Percentiles rank a stretch among this genome's conserved stretches.
Conservation (phyloP, 2,797 vertebrate species). For the Falco rusticolus region DNA sequence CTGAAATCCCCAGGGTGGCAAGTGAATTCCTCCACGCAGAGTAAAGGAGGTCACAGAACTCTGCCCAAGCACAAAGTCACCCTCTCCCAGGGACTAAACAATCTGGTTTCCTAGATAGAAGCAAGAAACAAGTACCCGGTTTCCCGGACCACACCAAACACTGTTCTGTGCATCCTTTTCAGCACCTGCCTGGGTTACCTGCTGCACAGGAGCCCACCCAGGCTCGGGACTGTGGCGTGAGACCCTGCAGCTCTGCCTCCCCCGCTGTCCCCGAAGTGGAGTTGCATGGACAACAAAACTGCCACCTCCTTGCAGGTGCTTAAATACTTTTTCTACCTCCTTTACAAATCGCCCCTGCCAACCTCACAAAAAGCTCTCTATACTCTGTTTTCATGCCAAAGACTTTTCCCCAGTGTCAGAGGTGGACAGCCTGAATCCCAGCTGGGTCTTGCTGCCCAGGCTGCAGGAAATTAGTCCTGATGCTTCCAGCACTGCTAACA, state of each 20-base stretch:
- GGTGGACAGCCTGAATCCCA: not conserved
- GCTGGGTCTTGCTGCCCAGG: not conserved
- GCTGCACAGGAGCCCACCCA: fast-evolving
- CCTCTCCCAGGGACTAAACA: not conserved
- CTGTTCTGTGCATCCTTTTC: not conserved
- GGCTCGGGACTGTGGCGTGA: not conserved
- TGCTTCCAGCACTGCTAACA: not conserved
- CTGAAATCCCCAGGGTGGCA: not conserved
- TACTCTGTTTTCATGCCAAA: not conserved
- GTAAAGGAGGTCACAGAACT: not conserved
- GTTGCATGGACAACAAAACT: fast-evolving
- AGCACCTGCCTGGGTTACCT: fast-evolving
- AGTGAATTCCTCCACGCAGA: not conserved
- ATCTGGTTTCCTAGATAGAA: not conserved
- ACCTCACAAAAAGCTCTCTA: not conserved
- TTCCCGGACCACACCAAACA: not conserved
- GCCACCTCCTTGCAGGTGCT: not conserved
- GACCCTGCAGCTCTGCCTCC: not conserved
- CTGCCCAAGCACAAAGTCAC: not conserved
- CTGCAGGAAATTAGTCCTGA: not conserved
- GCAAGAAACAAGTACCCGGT: not conserved
- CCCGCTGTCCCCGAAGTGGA: not conserved
- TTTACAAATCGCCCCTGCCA: not conserved
- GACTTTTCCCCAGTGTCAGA: fast-evolving
- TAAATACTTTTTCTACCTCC: not conserved